Percentiles rank a stretch among this genome's conserved stretches.
phyloP scores from a whole-genome alignment of 92 coral and sea anemone genomes.

The Epizoanthus stellaris region DNA sequence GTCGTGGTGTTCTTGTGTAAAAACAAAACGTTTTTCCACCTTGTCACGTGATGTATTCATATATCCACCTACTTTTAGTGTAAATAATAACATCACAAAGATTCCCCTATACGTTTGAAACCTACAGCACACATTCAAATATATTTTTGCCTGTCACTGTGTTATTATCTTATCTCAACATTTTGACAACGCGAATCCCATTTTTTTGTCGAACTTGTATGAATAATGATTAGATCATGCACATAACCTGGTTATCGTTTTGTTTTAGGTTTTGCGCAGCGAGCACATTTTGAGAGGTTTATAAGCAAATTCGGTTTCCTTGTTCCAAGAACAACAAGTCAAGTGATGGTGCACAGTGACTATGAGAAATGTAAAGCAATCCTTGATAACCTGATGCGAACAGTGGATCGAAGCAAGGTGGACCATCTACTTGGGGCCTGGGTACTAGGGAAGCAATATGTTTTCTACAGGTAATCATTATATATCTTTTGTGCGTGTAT shows the following conservation, averaged over 20 bases:
- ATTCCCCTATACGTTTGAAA: no score
- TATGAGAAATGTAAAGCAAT: slow-evolving; percentile 76
- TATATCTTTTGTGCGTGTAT: not conserved
- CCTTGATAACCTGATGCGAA: slow-evolving; percentile 59
- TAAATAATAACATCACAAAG: no score
- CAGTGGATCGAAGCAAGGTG: slow-evolving; percentile 46
- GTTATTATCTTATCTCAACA: no score
- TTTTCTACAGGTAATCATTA: slow-evolving; percentile 69
- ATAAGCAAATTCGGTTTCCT: slow-evolving; percentile 69
- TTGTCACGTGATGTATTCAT: no score
- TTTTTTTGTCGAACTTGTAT: no score
- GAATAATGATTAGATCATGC: no score
- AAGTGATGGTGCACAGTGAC: slow-evolving; percentile 55
- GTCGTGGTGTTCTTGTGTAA: no score
- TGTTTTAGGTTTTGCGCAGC: slow-evolving; percentile 80
- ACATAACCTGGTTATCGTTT: not conserved
- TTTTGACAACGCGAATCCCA: no score
- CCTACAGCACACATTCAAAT: no score
- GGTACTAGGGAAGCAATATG: slow-evolving; percentile 72
- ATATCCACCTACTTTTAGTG: no score
- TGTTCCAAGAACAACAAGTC: slow-evolving; percentile 48
- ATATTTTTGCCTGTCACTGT: no score
- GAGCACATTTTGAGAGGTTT: slow-evolving; percentile 73
- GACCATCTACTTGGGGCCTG: slow-evolving; percentile 68
- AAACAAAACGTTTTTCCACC: no score